These are phyloP conservation scores for Xanthorhoe designata DNA, from an alignment of 2,888 invertebrate species.

Conservation along the genomic window DNA sequence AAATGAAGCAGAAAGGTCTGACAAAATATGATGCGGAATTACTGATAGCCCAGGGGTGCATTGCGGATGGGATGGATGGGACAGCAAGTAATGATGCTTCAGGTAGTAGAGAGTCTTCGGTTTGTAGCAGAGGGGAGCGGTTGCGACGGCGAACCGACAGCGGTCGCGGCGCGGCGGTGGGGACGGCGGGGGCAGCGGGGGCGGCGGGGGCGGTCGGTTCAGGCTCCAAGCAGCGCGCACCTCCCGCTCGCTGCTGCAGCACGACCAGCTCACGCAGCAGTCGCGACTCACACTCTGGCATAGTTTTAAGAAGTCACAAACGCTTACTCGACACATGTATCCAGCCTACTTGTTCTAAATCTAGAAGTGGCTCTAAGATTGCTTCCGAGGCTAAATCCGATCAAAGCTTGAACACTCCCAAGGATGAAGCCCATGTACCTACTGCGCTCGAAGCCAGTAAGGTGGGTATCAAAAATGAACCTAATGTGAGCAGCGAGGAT, in stretches of 20 bases:
- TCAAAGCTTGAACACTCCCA: slow-evolving; percentile 62
- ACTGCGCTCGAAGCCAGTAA: slow-evolving; percentile 60
- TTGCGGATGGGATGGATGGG: slow-evolving; percentile 87
- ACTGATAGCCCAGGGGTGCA: slow-evolving; percentile 92
- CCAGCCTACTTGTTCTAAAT: slow-evolving; percentile 64
- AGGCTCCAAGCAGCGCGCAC: slow-evolving; percentile 61
- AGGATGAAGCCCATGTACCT: slow-evolving; percentile 65
- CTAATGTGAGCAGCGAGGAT: slow-evolving; percentile 54
- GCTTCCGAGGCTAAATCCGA: slow-evolving; percentile 63
- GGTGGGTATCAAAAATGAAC: slow-evolving; percentile 59
- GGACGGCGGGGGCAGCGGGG: not conserved
- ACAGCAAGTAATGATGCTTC: slow-evolving; percentile 65
- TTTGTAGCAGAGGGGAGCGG: slow-evolving; percentile 73
- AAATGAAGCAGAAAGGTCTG: slow-evolving; percentile 93
- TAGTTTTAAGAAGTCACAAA: slow-evolving; percentile 87
- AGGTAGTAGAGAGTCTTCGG: slow-evolving; percentile 78
- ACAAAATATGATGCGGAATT: slow-evolving; percentile 96
- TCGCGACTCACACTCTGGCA: slow-evolving; percentile 81
- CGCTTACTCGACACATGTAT: slow-evolving; percentile 74
- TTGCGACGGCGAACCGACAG: slow-evolving; percentile 70
- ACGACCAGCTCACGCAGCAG: slow-evolving; percentile 81
- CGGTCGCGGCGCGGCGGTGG: slow-evolving; percentile 44
- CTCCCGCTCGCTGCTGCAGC: slow-evolving; percentile 75
- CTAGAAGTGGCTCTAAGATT: slow-evolving; percentile 61
- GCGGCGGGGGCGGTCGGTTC: slow-evolving; percentile 55